phyloP scores from a whole-genome alignment of 2,888 invertebrate genomes.

The Polylopha cassiicola region DNA sequence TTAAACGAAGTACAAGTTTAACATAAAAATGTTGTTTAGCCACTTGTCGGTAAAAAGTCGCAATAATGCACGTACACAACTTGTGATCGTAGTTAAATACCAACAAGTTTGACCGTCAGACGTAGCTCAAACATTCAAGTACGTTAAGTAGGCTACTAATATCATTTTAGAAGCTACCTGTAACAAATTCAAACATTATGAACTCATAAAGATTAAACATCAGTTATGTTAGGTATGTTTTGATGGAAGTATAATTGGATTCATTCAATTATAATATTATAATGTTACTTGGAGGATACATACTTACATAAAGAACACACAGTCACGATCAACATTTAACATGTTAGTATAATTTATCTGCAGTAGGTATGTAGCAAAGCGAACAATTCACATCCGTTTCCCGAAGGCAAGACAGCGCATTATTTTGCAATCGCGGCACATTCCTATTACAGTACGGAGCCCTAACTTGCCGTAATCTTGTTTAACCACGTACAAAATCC shows the following conservation, averaged over 20 bases:
- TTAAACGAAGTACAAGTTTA: constrained; percentile 13
- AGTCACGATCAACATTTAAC: constrained; percentile 4
- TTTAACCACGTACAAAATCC: too few species aligned
- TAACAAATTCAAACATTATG: too few species aligned
- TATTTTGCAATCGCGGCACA: constrained; percentile 32
- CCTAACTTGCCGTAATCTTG: too few species aligned
- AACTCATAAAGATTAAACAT: too few species aligned
- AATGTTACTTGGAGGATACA: too few species aligned
- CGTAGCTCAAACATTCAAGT: background rate
- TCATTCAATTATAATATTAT: too few species aligned
- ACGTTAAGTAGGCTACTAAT: background rate
- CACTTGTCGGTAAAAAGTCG: background rate
- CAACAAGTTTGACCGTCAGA: background rate
- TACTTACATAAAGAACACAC: too few species aligned
- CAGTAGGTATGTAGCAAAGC: constrained; percentile 35
- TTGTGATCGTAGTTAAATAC: background rate
- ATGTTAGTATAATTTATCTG: constrained; percentile 13
- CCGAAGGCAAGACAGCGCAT: constrained; percentile 39
- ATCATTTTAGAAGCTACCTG: too few species aligned
- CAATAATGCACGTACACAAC: constrained; percentile 1
- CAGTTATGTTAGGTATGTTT: too few species aligned
- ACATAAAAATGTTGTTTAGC: constrained; percentile 13
- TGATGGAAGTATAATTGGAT: too few species aligned
- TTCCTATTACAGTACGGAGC: constrained; percentile 31
- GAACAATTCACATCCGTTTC: constrained; percentile 51